These are phyloP conservation scores for Torymus auratus DNA, from an alignment of 2,888 invertebrate species.

Conservation along the genomic window DNA sequence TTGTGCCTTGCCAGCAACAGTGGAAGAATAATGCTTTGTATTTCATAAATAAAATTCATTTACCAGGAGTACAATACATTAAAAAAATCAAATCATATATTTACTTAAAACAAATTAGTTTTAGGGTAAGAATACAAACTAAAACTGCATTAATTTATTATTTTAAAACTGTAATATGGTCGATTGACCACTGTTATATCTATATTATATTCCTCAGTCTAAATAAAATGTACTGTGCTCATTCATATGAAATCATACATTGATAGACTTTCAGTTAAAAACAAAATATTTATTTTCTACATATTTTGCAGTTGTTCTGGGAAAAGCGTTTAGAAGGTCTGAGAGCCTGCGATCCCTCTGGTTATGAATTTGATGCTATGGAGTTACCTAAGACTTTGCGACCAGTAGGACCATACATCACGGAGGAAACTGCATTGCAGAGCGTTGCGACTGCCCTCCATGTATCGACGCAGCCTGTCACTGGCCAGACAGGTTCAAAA, in stretches of 20 bases:
- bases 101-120: too few species aligned
- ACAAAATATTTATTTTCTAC: not conserved
- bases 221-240: not conserved
- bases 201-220: not conserved
- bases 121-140: too few species aligned
- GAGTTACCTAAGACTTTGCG: conserved; percentile 90
- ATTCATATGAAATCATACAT: too few species aligned
- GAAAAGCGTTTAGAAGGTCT: conserved; percentile 89
- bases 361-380: conserved; percentile 88
- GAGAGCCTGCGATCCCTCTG: conserved; percentile 91
- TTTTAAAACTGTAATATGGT: too few species aligned
- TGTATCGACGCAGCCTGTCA: conserved; percentile 91
- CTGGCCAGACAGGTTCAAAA: conserved; percentile 92
- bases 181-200: too few species aligned
- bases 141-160: too few species aligned
- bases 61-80: not conserved
- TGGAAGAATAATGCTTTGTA: conserved; percentile 1
- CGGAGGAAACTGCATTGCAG: conserved; percentile 92
- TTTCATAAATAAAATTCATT: not conserved
- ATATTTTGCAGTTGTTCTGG: conserved; percentile 82
- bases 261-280: too few species aligned
- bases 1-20: too few species aligned
- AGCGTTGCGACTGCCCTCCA: conserved; percentile 97
- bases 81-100: not conserved
- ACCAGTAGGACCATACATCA: conserved; percentile 89